phyloP scores from a whole-genome alignment of 2,113 vertebrate species.

The Oreochromis niloticus region DNA sequence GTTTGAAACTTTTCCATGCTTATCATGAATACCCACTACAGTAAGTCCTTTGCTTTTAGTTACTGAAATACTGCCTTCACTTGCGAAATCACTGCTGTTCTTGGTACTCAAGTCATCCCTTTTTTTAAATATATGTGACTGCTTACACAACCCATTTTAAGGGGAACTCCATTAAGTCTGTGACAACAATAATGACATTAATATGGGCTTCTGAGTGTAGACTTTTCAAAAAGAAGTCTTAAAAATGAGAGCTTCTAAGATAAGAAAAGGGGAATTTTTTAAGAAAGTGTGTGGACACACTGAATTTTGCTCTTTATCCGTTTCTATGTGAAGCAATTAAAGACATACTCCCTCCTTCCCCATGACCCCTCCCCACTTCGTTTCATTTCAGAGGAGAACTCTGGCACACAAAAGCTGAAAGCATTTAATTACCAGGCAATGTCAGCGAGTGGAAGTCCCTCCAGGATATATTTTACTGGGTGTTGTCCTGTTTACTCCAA shows the following conservation, averaged over 20 bases:
- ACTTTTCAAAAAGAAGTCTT: neutral
- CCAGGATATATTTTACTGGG: neutral
- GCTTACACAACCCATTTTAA: neutral
- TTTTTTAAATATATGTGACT: neutral
- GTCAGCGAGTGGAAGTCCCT: neutral
- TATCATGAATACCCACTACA: neutral
- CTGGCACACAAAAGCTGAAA: neutral
- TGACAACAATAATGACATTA: neutral
- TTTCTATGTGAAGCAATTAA: neutral
- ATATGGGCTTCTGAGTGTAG: neutral
- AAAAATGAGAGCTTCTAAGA: neutral
- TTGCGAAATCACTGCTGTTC: neutral
- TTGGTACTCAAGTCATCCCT: neutral
- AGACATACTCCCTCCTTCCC: neutral
- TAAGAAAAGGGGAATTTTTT: neutral
- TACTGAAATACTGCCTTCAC: neutral
- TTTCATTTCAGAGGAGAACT: neutral
- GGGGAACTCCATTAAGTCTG: neutral
- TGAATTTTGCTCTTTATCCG: neutral
- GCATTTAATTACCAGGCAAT: neutral
- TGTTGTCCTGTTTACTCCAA: neutral
- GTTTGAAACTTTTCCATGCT: neutral
- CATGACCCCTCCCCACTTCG: neutral
- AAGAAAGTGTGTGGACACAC: neutral
- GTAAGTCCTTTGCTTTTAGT: neutral